These are phyloP conservation scores for Catocala nupta DNA, from an alignment of 2,888 invertebrate genomes.

Conservation along the genomic window DNA sequence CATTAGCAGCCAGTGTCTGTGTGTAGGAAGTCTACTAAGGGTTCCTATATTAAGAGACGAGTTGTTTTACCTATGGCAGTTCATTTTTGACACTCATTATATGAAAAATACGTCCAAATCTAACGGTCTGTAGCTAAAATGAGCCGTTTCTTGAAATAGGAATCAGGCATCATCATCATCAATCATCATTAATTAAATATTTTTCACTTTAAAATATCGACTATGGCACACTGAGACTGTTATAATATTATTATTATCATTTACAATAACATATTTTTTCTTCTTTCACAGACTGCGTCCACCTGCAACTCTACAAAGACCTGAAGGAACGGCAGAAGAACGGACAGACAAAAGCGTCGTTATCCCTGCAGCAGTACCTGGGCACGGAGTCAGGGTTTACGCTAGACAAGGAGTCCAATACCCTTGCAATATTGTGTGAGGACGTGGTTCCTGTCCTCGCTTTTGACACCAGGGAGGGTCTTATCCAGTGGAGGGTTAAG, in stretches of 20 bases:
- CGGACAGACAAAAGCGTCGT: conserved; percentile 95
- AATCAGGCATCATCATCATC: too few relatives aligned
- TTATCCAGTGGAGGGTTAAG: conserved; percentile 94
- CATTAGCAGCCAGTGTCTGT: too few relatives aligned
- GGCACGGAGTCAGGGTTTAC: conserved; percentile 96
- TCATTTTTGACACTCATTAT: too few relatives aligned
- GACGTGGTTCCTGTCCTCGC: conserved; percentile 95
- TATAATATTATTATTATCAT: not conserved
- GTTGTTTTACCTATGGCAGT: too few relatives aligned
- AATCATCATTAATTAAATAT: too few relatives aligned
- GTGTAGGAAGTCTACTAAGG: too few relatives aligned
- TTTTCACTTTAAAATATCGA: too few relatives aligned
- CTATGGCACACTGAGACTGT: too few relatives aligned
- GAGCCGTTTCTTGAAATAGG: too few relatives aligned
- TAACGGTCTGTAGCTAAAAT: too few relatives aligned
- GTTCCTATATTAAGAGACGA: too few relatives aligned
- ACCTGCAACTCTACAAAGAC: conserved; percentile 95
- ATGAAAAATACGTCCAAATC: too few relatives aligned
- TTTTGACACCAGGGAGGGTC: conserved; percentile 94
- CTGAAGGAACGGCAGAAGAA: conserved; percentile 95
- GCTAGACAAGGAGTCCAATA: conserved; percentile 96
- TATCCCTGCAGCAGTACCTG: conserved; percentile 95
- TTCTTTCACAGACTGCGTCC: conserved; percentile 93
- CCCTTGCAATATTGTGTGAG: conserved; percentile 95
- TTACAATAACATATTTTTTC: conserved; percentile 5